Evolutionary conservation across 2,113 vertebrate species (phyloP).

Genomic region (Parus major): DNA sequence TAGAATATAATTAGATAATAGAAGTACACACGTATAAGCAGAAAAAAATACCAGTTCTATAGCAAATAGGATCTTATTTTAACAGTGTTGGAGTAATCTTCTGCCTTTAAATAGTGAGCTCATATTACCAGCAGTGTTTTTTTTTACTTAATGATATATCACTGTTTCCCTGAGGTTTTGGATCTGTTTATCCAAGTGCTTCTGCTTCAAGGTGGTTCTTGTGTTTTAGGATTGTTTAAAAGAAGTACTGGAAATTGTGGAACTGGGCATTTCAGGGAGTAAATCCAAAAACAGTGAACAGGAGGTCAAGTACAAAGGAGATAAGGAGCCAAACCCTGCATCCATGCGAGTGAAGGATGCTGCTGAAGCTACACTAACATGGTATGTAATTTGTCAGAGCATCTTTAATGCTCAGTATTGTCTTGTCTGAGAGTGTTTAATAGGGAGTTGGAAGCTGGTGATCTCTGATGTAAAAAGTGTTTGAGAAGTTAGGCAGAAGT

Average conservation of each 20-base stretch:
- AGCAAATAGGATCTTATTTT: background rate
- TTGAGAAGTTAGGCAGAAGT: background rate
- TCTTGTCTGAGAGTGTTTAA: background rate
- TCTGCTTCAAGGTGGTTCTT: background rate
- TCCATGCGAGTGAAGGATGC: constrained; percentile 97
- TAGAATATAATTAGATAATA: background rate
- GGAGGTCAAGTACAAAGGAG: constrained; percentile 92
- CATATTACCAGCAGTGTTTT: background rate
- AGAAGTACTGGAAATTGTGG: constrained; percentile 95
- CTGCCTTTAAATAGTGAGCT: background rate
- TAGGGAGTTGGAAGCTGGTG: background rate
- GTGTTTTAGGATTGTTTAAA: constrained; percentile 88
- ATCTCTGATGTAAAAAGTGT: background rate
- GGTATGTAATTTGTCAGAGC: constrained; percentile 74
- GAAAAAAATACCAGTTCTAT: background rate
- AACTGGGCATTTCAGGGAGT: constrained; percentile 93
- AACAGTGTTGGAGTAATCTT: background rate
- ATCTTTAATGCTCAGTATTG: background rate
- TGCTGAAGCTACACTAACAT: constrained; percentile 92
- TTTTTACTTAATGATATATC: background rate
- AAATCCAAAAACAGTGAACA: constrained; percentile 90
- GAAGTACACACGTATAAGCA: background rate
- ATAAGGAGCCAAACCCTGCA: constrained; percentile 94
- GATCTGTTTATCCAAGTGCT: background rate
- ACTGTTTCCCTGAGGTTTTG: background rate